These are phyloP conservation scores for Ormyrus nitidulus DNA, from an alignment of 2,888 invertebrate genomes.

Conservation along the genomic window DNA sequence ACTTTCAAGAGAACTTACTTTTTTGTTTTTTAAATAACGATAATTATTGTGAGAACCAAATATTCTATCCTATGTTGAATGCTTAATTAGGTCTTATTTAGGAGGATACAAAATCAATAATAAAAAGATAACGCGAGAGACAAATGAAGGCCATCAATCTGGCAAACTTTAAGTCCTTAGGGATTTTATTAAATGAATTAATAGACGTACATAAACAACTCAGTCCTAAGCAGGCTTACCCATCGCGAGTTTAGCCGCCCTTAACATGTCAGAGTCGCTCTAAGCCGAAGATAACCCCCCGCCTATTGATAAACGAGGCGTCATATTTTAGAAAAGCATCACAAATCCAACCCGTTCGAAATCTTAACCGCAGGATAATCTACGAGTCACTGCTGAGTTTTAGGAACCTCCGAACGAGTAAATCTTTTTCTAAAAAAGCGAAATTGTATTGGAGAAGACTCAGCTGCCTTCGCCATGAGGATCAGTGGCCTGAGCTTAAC, in stretches of 20 bases:
- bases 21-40: not conserved
- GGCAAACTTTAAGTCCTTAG: not conserved
- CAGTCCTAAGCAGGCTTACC: constrained; percentile 7
- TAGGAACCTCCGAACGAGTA: constrained; percentile 65
- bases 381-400: constrained; percentile 68
- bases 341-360: constrained; percentile 15
- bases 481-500: constrained; percentile 68
- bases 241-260: not conserved
- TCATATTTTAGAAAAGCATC: constrained; percentile 41
- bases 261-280: constrained; percentile 7
- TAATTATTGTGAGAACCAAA: no score
- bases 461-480: constrained; percentile 68
- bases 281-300: constrained; percentile 37
- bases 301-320: constrained; percentile 48
- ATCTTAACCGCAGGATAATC: constrained; percentile 17
- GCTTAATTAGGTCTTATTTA: no score
- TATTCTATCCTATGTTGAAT: no score
- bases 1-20: not conserved
- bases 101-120: not conserved
- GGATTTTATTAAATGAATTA: constrained; percentile 30
- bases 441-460: constrained; percentile 57
- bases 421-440: constrained; percentile 63
- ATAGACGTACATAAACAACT: constrained; percentile 41
- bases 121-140: not conserved
- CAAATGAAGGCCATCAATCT: constrained; percentile 11